Evolutionary conservation across 2,113 vertebrate species (phyloP).

Genomic region (Sphyrna mokarran): DNA sequence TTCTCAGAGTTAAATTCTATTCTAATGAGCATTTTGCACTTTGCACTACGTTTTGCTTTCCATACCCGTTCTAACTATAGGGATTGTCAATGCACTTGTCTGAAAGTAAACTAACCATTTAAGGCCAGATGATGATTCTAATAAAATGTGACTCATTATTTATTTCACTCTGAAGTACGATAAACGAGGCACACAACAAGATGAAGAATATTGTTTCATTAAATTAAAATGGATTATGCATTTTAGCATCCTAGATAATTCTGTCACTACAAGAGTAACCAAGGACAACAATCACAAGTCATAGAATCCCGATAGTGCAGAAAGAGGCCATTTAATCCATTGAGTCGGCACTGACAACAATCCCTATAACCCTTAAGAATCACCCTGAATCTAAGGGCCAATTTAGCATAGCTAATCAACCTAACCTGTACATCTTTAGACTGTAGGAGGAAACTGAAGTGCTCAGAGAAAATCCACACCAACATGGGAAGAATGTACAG

Average conservation of each 20-base stretch:
- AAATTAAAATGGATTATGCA: background rate
- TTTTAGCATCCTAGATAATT: background rate
- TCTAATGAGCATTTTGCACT: background rate
- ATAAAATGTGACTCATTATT: background rate
- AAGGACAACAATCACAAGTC: background rate
- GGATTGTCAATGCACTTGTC: background rate
- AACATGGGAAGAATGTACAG: too few species aligned
- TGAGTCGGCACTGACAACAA: too few species aligned
- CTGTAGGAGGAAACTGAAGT: too few species aligned
- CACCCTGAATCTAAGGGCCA: too few species aligned
- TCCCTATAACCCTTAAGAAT: too few species aligned
- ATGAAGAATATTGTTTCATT: background rate
- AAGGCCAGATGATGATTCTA: background rate
- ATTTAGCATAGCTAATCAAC: too few species aligned
- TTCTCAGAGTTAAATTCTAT: background rate
- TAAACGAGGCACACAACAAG: background rate
- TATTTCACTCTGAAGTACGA: background rate
- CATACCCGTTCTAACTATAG: background rate
- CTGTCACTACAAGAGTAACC: background rate
- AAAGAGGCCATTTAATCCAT: too few species aligned
- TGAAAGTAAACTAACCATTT: background rate
- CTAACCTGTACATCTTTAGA: too few species aligned
- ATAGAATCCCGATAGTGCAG: too few species aligned
- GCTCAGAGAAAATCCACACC: too few species aligned
- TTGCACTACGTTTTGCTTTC: background rate